Base-by-base conservation (phyloP, 1,140 invertebrate species). In the Cylas formicarius region DNA sequence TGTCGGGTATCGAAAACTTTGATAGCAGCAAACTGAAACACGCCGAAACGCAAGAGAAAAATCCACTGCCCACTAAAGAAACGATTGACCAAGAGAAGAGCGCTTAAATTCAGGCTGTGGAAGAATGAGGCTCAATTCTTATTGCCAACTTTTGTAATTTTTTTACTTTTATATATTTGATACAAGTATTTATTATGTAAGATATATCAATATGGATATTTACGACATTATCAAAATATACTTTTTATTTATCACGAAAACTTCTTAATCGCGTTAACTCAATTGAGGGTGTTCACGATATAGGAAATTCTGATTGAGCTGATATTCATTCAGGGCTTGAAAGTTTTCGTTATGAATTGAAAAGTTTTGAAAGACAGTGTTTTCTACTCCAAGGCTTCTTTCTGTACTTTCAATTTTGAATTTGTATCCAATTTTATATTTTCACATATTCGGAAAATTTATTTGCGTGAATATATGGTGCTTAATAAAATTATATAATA, bases 1-100 rank as follows among this genome's bases (percentile, higher is more conserved):
- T 90, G 53, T 83, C 84, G 58, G 87, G 87, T 51, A 90, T 93
- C 58, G 86, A 90, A 68, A 86, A 84, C 63, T 92, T 91, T 65
- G 82, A 91, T 71, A 69, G 80, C 19, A 77, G 72, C 48, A 88
- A 88, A 67, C 66, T 93, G 70, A 90, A 90, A 68, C 88, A 86
- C 61, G 85, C 88, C 29, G 83, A 90, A 69, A 92, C 89, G 34
- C 80, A 81, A 60, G 88, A 91, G 67, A 91, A 91, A 70, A 91
- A 91, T 71, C 80, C 82, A 37, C 74, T 93, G 60, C 89, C 89
- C 26, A 66, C 61, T 11, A 86, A 87, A 76, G 83, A 86, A 69
- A 70, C 75, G 48, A 82, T 82, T 57, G 80, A 80, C 54, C 76
- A 80, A 65, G 80, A 82, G 65, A 82, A 82, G 65, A 73, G 36